Conservation (phyloP, 2,888 invertebrate genomes). For the Aethes cnicana region DNA sequence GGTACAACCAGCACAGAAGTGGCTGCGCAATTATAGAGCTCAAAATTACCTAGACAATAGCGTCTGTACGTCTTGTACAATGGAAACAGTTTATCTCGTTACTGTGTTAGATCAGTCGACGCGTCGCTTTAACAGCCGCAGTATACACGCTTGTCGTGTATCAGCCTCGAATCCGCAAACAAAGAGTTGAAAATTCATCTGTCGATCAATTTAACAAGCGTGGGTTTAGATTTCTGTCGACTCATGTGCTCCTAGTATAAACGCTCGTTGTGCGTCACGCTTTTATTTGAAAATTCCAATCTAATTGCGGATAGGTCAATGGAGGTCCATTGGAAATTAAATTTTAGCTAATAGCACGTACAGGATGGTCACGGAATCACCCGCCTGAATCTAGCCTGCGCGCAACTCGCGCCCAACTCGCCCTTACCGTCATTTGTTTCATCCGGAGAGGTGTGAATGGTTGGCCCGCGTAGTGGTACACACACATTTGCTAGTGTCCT, state of each 20-base stretch:
- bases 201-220: constrained; percentile 7
- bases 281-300: background rate
- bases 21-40: no score
- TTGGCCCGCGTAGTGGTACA: no score
- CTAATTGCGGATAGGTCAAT: background rate
- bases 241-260: constrained; percentile 11
- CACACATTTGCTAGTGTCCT: no score
- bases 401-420: no score
- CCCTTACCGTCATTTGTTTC: no score
- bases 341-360: no score
- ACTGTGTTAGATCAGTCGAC: constrained; percentile 17
- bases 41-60: no score
- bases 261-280: background rate
- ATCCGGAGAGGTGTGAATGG: no score
- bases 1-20: no score
- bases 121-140: constrained; percentile 3
- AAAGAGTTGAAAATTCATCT: background rate
- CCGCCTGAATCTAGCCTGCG: no score
- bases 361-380: no score
- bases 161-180: constrained; percentile 3
- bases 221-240: constrained; percentile 1
- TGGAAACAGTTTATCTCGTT: constrained; percentile 12
- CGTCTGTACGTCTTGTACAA: background rate
- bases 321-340: no score
- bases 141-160: constrained; percentile 11